Evolutionary conservation across 2,113 vertebrate species (phyloP).

Genomic region (Megaleporinus macrocephalus): DNA sequence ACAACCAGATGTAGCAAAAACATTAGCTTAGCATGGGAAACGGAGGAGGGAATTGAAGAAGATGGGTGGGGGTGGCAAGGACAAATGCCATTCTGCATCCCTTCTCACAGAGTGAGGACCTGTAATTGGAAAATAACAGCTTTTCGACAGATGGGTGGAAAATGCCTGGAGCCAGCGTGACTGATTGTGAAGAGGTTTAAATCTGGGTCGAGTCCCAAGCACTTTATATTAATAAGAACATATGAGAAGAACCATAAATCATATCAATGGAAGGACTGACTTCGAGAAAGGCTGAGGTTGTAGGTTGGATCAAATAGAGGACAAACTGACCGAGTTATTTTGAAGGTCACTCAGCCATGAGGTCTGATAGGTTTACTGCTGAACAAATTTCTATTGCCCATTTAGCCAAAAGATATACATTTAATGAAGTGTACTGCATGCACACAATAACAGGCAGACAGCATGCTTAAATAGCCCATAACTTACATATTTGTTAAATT

Average conservation of each 20-base stretch:
- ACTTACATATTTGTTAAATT: too few species aligned
- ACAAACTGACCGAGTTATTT: background rate
- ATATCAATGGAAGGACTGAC: background rate
- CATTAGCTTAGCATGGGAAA: background rate
- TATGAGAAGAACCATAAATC: background rate
- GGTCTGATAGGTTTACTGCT: too few species aligned
- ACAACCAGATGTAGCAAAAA: background rate
- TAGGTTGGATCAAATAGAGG: background rate
- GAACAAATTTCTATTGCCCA: too few species aligned
- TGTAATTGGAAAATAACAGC: conserved; percentile 14
- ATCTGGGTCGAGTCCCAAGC: conserved; percentile 7
- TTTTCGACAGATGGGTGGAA: conserved; percentile 10
- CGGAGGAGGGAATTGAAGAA: too few species aligned
- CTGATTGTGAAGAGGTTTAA: background rate
- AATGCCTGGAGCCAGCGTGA: background rate
- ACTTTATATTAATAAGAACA: conserved; percentile 2
- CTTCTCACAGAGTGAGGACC: background rate
- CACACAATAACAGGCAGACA: too few species aligned
- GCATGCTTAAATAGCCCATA: too few species aligned
- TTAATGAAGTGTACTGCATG: too few species aligned
- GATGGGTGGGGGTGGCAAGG: background rate
- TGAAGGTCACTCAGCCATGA: background rate
- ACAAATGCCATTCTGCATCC: conserved; percentile 2
- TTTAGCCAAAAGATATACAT: too few species aligned
- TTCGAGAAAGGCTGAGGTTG: background rate